Base-by-base conservation (phyloP, 2,888 invertebrate genomes). In the Diarsia dahlii region DNA sequence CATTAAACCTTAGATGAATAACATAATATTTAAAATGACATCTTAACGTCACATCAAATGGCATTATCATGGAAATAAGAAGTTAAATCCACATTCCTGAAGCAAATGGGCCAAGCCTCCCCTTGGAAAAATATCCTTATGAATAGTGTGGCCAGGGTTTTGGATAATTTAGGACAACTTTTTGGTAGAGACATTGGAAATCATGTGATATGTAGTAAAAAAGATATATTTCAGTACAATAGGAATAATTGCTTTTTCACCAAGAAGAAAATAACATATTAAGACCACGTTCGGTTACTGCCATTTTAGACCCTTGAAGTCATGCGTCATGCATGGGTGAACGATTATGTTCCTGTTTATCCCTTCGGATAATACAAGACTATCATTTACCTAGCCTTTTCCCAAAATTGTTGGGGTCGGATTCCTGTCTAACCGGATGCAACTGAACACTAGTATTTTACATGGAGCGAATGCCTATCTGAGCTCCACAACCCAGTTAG, bases 111-210 rank as follows among this genome's bases (percentile, higher is more conserved):
- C 63, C 69, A 50, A 50, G 48, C 60, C 76, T 84, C 80, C 83
- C 82, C 71, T 73, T 80, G 74, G 75, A 89, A 89, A 90, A 90
- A 89, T 88, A 87, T 84, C 79, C 81, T 84, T 73, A 84, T 78
- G 71, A 82, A 63, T 82, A 64, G 45, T 54, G 76, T 80, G 28
- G 3, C 75, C 52, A 83, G 10, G 13, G 12, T 56, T 34, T n/a
- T 34, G 6, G 28, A 12, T 8, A 20, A 56, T 50, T 71, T 12
- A 15, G 66, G 63, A 76, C 6, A 63, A 23, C 2, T 62, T 48
- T 73, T 54, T 10, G 3, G 0, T 58, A 28, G 15, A 58, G 28
- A 28, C 28, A 28, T 8, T 18, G 18, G 28, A 10, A 60, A 18
- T 18, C 34, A 18, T 4, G 13, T 6, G 15, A 18, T 4, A 23